Conservation (phyloP, 1,140 invertebrate genomes). For the Cydia fagiglandana region DNA sequence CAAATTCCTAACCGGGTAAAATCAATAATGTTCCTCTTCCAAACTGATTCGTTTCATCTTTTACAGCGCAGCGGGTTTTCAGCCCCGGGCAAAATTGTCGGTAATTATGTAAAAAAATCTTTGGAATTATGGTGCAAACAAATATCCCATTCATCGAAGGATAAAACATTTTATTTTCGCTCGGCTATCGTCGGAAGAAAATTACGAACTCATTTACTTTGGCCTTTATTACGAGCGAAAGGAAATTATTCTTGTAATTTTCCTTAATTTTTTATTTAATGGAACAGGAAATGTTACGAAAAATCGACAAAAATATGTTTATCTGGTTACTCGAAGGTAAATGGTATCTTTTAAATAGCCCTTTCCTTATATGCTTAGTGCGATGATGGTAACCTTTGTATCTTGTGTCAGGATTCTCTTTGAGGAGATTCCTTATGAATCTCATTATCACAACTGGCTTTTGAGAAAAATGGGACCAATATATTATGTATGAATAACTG, state of each 20-base stretch:
- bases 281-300: background rate
- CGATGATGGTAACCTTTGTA: background rate
- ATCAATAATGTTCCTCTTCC: slow-evolving; percentile 24
- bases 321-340: background rate
- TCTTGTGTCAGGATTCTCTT: too few relatives aligned
- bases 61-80: slow-evolving; percentile 45
- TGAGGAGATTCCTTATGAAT: too few relatives aligned
- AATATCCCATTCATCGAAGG: slow-evolving; percentile 57
- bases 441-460: too few relatives aligned
- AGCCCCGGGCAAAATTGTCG: slow-evolving; percentile 44
- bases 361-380: background rate
- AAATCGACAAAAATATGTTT: background rate
- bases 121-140: slow-evolving; percentile 61
- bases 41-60: slow-evolving; percentile 34
- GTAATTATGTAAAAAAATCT: slow-evolving; percentile 66
- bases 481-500: too few relatives aligned
- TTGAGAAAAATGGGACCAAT: too few relatives aligned
- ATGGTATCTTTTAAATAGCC: background rate
- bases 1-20: slow-evolving; percentile 1
- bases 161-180: slow-evolving; percentile 66
- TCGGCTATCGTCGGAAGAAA: slow-evolving; percentile 62
- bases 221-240: slow-evolving; percentile 48
- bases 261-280: slow-evolving; percentile 38
- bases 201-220: slow-evolving; percentile 64
- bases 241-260: slow-evolving; percentile 52